Conservation (phyloP, 23 tunicate species). For the Halocynthia roretzi region DNA sequence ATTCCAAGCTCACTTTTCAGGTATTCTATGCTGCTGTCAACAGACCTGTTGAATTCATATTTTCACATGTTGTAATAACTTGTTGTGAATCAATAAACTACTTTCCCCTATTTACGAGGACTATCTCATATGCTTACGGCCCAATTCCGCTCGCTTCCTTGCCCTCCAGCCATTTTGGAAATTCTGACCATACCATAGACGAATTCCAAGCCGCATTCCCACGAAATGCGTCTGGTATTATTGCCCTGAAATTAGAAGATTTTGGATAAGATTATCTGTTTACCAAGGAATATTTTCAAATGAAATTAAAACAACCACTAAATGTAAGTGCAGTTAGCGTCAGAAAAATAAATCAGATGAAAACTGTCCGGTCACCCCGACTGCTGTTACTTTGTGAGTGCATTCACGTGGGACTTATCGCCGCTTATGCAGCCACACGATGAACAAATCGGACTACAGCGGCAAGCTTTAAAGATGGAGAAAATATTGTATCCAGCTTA, state of each 20-base stretch:
- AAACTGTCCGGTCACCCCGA: no score
- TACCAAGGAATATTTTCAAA: no score
- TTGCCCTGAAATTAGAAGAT: neutral
- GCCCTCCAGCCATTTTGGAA: neutral
- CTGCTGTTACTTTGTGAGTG: no score
- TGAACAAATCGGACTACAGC: no score
- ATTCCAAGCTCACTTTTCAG: neutral
- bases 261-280: no score
- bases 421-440: no score
- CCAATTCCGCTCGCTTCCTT: slow-evolving; percentile 7
- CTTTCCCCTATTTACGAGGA: neutral
- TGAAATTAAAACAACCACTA: no score
- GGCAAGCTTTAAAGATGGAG: no score
- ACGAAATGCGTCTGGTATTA: slow-evolving; percentile 1
- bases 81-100: neutral
- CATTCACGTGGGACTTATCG: no score
- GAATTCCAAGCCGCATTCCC: slow-evolving; percentile 10
- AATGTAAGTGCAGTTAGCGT: no score
- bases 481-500: no score
- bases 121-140: neutral
- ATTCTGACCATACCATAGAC: neutral
- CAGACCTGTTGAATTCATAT: neutral
- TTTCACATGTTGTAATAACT: neutral
- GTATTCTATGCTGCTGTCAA: slow-evolving; percentile 14
- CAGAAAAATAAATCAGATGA: no score